Base-by-base conservation (phyloP, 64 coral and sea anemone genomes). In the Astreopora myriophthalma region DNA sequence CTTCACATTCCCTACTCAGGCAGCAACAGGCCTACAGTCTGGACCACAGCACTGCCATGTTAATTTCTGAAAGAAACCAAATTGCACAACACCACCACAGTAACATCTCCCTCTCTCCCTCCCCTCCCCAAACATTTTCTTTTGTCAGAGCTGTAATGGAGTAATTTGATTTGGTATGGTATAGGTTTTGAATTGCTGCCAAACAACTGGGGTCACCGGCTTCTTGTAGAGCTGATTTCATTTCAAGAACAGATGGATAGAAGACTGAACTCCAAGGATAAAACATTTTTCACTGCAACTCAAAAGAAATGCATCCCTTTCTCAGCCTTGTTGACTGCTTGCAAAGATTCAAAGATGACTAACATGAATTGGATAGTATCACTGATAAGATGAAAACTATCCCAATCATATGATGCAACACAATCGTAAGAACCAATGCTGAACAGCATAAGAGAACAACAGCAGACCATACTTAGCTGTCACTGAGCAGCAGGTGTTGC, bases 381-480 rank as follows among this genome's bases (percentile, higher is more conserved):
- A 58, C 20, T 46, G 4, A 24, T 0, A 22, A 64, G 24, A 64
- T 1, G 61, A 1, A 64, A 64, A 64, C 20, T 8, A 1, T 64
- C 23, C 24, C 61, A 24, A 11, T 22, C 23, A 26, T 16, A 24
- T 5, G 17, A 64, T 64, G 20, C 61, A 23, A 64, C n/a, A 64
- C 20, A 58, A 58, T 58, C 13, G 5, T 20, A 58, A 58, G 52
- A 58, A 58, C 52, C 9, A 58, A 58, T 2, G 0, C 52, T 17
- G 52, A 58, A 58, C 3, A 16, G 16, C 16, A 57, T 3, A 16
- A 52, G 75, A 58, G 51, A 80, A 80, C 28, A 80, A 60, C 76
- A 60, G 49, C 76, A 65, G 79, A 26, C 31, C 32, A 83, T 83
- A 83, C 79, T 83, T 83, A 83, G 57, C 79, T 82, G 49, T 34